Evolutionary conservation across 2,888 invertebrate species (phyloP), one percentile per base, ranked within the genome.

Genomic region (Pristionchus mayeri): DNA sequence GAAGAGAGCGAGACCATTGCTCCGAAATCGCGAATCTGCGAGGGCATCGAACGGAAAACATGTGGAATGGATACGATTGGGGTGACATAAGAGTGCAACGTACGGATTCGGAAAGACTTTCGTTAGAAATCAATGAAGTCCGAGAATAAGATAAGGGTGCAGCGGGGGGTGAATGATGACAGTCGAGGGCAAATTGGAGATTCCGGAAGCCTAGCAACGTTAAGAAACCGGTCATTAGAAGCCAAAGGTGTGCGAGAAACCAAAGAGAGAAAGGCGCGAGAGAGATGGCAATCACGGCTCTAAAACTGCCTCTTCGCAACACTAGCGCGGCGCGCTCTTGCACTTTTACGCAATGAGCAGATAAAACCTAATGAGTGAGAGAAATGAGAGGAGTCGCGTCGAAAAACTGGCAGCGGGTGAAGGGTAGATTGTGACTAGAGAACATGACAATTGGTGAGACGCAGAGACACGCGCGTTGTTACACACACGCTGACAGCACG

Each of bases 361-460:
- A 44, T 40, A 71, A 71, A 71, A 71, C 71, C 71, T 71, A n/a
- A 40, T 44, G 40, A 71, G 71, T n/a, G n/a, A 63, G 34, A 34
- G 71, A 13, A 3, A 9, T 40, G 24, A 9, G 71, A 44, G n/a
- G n/a, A 40, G 44, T 40, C 40, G 18, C 24, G 71, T n/a, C 24
- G 71, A 44, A 44, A 71, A 71, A 71, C 71, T 71, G 37, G 40
- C 71, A 71, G 24, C 21, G 18, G 40, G 40, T 0, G 71, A 44
- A 44, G 40, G 67, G 71, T 13, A 24, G 71, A 71, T 30, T 34
- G n/a, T n/a, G n/a, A n/a, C n/a, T n/a, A n/a, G n/a, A n/a, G n/a
- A n/a, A 34, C 63, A 13, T 13, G 63, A n/a, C n/a, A n/a, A 13
- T 57, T 21, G 54, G 54, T 6, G 54, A 57, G 54, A 57, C 3